These are phyloP conservation scores for Microcebus murinus DNA, from an alignment of 2,113 vertebrate species.

Conservation along the genomic window DNA sequence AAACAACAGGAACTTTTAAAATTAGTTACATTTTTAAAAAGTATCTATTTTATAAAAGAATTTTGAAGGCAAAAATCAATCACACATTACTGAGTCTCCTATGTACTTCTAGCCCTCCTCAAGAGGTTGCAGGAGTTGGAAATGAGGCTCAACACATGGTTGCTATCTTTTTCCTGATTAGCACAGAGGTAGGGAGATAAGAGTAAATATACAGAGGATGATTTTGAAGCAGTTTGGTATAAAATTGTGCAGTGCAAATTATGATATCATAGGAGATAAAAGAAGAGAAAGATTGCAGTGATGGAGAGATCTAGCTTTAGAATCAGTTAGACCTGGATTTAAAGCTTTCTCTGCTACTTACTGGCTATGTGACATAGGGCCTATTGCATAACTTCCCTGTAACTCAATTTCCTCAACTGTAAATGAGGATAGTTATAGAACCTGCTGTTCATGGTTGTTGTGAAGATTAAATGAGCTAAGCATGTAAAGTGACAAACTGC, in stretches of 20 bases:
- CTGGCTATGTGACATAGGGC: neutral
- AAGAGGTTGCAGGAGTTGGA: neutral
- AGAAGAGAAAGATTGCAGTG: neutral
- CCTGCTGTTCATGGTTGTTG: neutral
- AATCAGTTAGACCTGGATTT: neutral
- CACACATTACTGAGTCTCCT: neutral
- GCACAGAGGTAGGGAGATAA: neutral
- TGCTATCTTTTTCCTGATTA: neutral
- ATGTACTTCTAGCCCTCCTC: neutral
- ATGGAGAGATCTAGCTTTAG: neutral
- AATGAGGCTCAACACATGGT: neutral
- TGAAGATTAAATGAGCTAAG: slow-evolving; percentile 9
- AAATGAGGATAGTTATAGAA: neutral
- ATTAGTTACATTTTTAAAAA: neutral
- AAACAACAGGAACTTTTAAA: neutral
- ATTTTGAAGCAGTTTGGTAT: neutral
- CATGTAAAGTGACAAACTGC: neutral
- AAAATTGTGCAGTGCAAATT: neutral
- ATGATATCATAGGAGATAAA: neutral
- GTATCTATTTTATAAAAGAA: neutral
- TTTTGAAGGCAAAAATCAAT: neutral
- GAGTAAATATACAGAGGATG: neutral
- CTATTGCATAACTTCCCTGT: neutral
- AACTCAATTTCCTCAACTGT: neutral
- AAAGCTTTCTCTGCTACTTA: neutral